A percentile compares a stretch with the other conserved stretches of the same genome.
phyloP scores from a whole-genome alignment of 2,888 invertebrate genomes.

The Gymnosoma rotundatum region DNA sequence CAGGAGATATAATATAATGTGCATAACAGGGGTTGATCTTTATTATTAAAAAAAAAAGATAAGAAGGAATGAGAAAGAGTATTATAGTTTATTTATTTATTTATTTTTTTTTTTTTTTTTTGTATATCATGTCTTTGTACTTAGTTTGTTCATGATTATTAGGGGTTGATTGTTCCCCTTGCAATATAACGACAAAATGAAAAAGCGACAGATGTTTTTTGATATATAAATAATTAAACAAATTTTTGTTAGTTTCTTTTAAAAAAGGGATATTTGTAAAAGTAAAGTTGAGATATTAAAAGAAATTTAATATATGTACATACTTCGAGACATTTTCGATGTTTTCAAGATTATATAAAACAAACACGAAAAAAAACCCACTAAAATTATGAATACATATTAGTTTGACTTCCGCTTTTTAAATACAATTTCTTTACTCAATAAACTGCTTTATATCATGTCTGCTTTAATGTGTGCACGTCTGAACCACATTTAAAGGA shows the following conservation, averaged over 20 bases:
- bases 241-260: constrained; percentile 50
- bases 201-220: constrained; percentile 68
- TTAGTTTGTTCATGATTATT: constrained; percentile 14
- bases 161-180: constrained; percentile 57
- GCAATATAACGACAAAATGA: not conserved
- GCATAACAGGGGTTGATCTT: constrained; percentile 64
- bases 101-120: too few relatives aligned
- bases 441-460: constrained; percentile 42
- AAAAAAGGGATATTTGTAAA: constrained; percentile 17
- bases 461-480: constrained; percentile 22
- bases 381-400: constrained; percentile 57
- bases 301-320: constrained; percentile 57
- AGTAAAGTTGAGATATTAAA: constrained; percentile 10
- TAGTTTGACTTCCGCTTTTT: constrained; percentile 63
- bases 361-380: not conserved
- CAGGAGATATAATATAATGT: constrained; percentile 29
- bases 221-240: constrained; percentile 64
- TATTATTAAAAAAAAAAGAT: constrained; percentile 14
- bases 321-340: constrained; percentile 36
- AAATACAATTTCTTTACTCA: not conserved
- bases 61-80: constrained; percentile 36
- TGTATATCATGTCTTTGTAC: constrained; percentile 2
- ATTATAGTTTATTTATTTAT: constrained; percentile 45
- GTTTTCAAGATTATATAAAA: constrained; percentile 18
- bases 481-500: constrained; percentile 57